These are phyloP conservation scores for Donacobius atricapilla DNA, from an alignment of 2,113 vertebrate genomes.

Conservation along the genomic window DNA sequence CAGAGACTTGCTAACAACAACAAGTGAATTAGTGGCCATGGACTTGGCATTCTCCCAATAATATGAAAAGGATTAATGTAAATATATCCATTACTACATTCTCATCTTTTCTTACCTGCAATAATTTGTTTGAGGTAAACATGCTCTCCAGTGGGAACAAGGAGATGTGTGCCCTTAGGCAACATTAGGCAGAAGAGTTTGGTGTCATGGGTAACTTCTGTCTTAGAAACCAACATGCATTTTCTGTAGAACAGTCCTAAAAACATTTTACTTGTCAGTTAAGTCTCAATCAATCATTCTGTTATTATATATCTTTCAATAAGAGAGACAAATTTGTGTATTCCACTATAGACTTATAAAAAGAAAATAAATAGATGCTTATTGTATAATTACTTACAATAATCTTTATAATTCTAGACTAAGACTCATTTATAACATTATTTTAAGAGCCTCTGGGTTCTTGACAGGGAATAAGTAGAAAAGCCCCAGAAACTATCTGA, in stretches of 20 bases:
- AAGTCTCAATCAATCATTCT: background rate
- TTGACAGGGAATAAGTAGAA: background rate
- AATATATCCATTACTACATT: background rate
- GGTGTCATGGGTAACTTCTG: constrained; percentile 85
- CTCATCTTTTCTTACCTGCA: constrained; percentile 76
- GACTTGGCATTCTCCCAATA: background rate
- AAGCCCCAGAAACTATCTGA: background rate
- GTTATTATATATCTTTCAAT: background rate
- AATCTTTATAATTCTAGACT: background rate
- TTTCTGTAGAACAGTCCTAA: constrained; percentile 84
- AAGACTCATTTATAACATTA: background rate
- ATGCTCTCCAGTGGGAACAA: constrained; percentile 85
- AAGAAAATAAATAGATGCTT: background rate
- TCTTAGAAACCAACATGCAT: constrained; percentile 85
- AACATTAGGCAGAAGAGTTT: constrained; percentile 80
- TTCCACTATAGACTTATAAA: background rate
- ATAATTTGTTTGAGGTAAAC: constrained; percentile 87
- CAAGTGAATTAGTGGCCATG: background rate
- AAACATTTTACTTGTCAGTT: constrained; percentile 1
- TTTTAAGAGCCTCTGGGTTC: background rate
- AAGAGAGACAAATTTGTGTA: background rate
- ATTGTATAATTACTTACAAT: background rate
- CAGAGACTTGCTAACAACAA: background rate
- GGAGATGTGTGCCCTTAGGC: constrained; percentile 79
- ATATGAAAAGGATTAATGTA: background rate